phyloP scores from a whole-genome alignment of 2,113 vertebrate genomes.

The Nibea coibor region DNA sequence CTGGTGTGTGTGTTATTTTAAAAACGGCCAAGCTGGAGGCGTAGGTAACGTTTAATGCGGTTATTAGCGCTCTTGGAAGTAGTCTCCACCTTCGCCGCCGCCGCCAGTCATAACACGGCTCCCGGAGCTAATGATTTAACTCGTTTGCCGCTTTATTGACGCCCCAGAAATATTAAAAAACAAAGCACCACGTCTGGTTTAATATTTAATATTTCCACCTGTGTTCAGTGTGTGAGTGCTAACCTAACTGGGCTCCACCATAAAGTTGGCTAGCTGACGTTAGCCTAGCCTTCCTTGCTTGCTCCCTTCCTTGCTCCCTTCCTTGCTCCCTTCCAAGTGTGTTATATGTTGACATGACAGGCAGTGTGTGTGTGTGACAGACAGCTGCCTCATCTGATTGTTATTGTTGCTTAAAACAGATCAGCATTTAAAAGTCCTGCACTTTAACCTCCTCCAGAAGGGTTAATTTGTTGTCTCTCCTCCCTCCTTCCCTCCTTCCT shows the following conservation, averaged over 20 bases:
- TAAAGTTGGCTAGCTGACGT: conserved; percentile 66
- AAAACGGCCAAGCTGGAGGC: rapidly evolving
- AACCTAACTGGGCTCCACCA: not conserved
- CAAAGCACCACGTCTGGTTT: not conserved
- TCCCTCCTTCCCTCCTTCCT: not conserved
- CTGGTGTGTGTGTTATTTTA: too few relatives aligned
- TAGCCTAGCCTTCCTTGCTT: conserved; percentile 57
- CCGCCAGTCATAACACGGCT: conserved; percentile 45
- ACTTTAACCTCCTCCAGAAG: too few relatives aligned
- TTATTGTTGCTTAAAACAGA: not conserved
- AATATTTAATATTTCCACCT: not conserved
- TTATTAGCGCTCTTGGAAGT: conserved; percentile 63
- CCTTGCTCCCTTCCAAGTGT: too few relatives aligned
- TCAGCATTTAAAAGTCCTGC: not conserved
- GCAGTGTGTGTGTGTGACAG: conserved; percentile 22
- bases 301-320: not conserved
- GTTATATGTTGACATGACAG: conserved; percentile 21
- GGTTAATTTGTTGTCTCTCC: not conserved
- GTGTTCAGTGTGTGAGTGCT: not conserved
- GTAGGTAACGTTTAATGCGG: not conserved
- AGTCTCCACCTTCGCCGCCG: conserved; percentile 48
- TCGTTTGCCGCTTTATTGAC: not conserved
- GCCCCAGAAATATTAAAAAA: not conserved
- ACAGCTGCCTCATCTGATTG: not conserved
- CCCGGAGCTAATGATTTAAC: not conserved